Evolutionary conservation across 2,797 vertebrate genomes (phyloP), one percentile per base, ranked within the genome.

Genomic region (Semaprochilodus insignis): DNA sequence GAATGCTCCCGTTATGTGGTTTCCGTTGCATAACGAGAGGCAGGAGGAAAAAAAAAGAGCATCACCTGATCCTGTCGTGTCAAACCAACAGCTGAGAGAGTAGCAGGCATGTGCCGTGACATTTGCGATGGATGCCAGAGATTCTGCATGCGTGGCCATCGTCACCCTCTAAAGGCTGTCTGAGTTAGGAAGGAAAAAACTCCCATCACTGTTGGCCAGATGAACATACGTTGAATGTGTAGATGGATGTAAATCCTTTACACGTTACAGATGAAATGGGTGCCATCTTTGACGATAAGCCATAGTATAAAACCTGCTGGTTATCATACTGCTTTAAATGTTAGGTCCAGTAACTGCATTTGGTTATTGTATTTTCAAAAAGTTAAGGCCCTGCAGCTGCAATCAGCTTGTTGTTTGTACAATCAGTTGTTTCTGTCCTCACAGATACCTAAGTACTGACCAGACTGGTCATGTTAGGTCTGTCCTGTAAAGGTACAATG

Each of bases 61-160:
- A 90, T 87, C 87, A 91, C 63, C 85, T 82, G 91, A 92, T 83
- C 82, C 83, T n/a, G 51, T 52, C 73, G 60, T 82, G 87, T 85
- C 67, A 86, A 84, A 80, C 21, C 10, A 67, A 81, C 86, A 82
- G 85, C 88, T 90, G 85, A 89, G 88, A 80, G 83, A 85, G 75
- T 65, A 76, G 25, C 57, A 54, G 82, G 51, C 83, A 74, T 83
- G 74, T 69, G 80, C 63, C 51, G 74, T 81, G 91, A 90, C 84
- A 92, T 89, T 86, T 83, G 88, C 92, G 90, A 88, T 59, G 78
- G 69, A 67, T 25, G 59, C 73, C 72, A 77, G 82, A 21, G 69
- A 57, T 74, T 25, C 54, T 75, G 19, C 73, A 80, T 79, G 85
- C 80, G 51, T 80, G 62, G 21, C 78, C 81, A 74, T 85, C 82